A percentile compares a stretch with the other conserved stretches of the same genome.
These are phyloP conservation scores for Psophia crepitans DNA, from an alignment of 2,113 vertebrate genomes.

Conservation along the genomic window DNA sequence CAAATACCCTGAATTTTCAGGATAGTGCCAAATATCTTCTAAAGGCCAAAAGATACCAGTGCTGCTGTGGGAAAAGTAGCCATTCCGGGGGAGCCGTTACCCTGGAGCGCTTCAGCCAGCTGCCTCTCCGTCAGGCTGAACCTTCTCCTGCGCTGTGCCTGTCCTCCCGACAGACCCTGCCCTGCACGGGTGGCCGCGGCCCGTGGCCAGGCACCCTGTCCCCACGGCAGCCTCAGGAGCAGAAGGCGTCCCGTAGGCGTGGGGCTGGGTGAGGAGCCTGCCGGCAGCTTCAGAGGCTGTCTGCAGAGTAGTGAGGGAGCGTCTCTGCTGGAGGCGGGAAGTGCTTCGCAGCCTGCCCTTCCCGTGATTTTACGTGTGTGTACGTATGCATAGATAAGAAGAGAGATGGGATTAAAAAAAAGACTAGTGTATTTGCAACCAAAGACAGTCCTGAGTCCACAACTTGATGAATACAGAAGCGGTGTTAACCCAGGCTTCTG, in stretches of 20 bases:
- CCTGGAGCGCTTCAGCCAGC: neutral
- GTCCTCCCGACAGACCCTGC: neutral
- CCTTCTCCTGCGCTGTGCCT: neutral
- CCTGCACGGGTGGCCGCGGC: neutral
- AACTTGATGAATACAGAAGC: neutral
- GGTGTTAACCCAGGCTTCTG: neutral
- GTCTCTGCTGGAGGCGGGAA: neutral
- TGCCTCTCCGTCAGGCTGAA: neutral
- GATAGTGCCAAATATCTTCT: neutral
- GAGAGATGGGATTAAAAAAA: neutral
- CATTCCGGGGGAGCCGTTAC: fast-evolving
- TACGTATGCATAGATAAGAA: neutral
- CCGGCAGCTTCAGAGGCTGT: neutral
- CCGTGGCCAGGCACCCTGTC: neutral
- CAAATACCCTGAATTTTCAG: neutral
- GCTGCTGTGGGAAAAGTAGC: neutral
- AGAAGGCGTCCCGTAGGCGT: fast-evolving
- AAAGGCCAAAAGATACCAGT: neutral
- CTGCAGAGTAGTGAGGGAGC: neutral
- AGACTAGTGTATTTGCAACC: neutral
- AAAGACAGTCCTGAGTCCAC: fast-evolving
- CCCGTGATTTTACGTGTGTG: neutral
- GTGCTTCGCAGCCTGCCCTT: neutral
- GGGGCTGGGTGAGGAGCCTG: neutral
- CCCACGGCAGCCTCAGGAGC: neutral